These are phyloP conservation scores for Oscheius sp. DNA, from an alignment of 2,888 invertebrate genomes.

Conservation along the genomic window DNA sequence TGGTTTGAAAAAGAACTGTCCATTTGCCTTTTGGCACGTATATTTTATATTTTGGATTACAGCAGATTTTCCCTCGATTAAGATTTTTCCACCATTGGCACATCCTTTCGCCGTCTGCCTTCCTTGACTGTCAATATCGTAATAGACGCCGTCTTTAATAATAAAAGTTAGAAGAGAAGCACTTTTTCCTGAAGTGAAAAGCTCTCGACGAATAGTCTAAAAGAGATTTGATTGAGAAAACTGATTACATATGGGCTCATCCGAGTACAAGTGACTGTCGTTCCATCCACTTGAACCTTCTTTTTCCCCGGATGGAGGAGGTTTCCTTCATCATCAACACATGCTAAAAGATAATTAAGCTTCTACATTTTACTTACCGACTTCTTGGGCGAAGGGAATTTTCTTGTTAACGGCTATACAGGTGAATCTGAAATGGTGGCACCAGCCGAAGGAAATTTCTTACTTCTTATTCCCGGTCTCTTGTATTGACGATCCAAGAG, in stretches of 20 bases:
- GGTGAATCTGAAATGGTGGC: background rate
- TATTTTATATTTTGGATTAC: background rate
- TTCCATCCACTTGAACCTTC: conserved; percentile 1
- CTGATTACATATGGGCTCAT: background rate
- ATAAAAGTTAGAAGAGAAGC: no score
- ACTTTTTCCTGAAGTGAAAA: conserved; percentile 10
- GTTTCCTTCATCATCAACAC: conserved; percentile 10
- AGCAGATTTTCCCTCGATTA: background rate
- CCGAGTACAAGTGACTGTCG: background rate
- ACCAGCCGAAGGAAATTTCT: background rate
- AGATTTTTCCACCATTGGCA: background rate
- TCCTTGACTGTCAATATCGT: background rate
- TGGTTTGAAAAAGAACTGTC: background rate
- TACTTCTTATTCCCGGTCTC: conserved; percentile 14
- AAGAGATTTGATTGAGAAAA: background rate
- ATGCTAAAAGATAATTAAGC: background rate
- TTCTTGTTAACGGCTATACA: background rate
- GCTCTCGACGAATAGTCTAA: background rate
- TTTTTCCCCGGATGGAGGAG: conserved; percentile 8
- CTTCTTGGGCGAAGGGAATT: conserved; percentile 1
- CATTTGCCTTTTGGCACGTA: background rate
- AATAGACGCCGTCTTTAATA: background rate
- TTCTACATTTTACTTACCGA: background rate
- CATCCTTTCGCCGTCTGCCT: conserved; percentile 9
- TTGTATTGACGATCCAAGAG: background rate